A percentile compares a stretch with the other conserved stretches of the same genome.
phyloP scores from a whole-genome alignment of 1,140 invertebrate genomes.

The Polypedilum pembai region DNA sequence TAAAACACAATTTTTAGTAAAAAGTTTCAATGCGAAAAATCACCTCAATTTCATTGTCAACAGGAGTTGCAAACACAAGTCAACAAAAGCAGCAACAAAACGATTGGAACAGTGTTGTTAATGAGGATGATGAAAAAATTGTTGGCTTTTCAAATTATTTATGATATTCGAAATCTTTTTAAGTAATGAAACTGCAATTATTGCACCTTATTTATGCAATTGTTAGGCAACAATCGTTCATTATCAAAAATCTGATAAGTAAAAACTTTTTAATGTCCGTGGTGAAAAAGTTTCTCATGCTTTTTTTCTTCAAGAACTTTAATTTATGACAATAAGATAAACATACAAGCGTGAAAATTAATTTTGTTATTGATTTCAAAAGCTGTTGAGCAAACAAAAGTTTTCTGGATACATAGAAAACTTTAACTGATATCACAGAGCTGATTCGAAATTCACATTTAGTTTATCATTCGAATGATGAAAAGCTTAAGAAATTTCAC shows the following conservation, averaged over 20 bases:
- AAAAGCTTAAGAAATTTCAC: too few species aligned
- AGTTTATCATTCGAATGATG: too few species aligned
- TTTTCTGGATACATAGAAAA: too few species aligned
- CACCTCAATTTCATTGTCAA: too few species aligned
- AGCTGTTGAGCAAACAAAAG: slow-evolving; percentile 57
- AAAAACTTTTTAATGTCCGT: slow-evolving; percentile 35
- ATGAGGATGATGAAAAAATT: slow-evolving; percentile 90
- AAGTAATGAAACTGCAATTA: slow-evolving; percentile 89
- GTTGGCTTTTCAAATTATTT: slow-evolving; percentile 95
- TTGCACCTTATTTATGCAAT: too few species aligned
- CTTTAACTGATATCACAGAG: too few species aligned
- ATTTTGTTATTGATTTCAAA: slow-evolving; percentile 79
- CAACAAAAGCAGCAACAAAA: slow-evolving; percentile 44
- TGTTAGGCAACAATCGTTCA: slow-evolving; percentile 88
- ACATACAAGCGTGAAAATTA: slow-evolving; percentile 78
- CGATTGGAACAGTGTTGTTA: slow-evolving; percentile 84
- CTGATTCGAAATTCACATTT: too few species aligned
- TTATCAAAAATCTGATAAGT: slow-evolving; percentile 91
- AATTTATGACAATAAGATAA: slow-evolving; percentile 75
- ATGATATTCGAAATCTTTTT: slow-evolving; percentile 81
- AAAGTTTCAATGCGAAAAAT: too few species aligned
- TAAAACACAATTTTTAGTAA: too few species aligned
- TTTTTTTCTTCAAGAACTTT: slow-evolving; percentile 63
- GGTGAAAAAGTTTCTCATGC: not conserved
- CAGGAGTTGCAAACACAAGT: too few species aligned